These are phyloP conservation scores for Steinernema khuongi DNA, from an alignment of 1,140 invertebrate species.

Conservation along the genomic window DNA sequence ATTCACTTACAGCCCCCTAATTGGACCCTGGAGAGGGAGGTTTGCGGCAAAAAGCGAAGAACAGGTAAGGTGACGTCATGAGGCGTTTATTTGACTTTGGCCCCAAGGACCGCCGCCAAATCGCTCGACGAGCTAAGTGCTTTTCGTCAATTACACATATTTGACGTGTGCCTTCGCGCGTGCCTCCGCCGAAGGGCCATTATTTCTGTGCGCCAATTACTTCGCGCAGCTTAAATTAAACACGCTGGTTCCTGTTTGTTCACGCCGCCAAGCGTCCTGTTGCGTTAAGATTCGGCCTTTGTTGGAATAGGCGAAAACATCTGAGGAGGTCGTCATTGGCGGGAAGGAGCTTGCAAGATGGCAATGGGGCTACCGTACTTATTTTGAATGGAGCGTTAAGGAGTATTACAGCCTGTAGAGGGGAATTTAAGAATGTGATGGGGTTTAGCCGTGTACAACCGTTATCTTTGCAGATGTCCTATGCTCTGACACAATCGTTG, in stretches of 20 bases:
- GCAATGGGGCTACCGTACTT: too few relatives aligned
- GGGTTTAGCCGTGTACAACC: too few relatives aligned
- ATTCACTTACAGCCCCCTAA: too few relatives aligned
- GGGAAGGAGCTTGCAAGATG: too few relatives aligned
- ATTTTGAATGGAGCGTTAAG: too few relatives aligned
- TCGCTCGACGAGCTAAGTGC: background rate
- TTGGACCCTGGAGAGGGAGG: too few relatives aligned
- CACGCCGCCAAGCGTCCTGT: background rate
- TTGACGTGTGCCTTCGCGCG: conserved; percentile 11
- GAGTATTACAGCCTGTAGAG: too few relatives aligned
- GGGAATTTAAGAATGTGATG: too few relatives aligned
- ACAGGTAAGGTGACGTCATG: background rate
- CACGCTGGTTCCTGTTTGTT: background rate
- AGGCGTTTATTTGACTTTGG: background rate
- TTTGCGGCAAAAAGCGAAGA: too few relatives aligned
- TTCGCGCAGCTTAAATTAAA: background rate
- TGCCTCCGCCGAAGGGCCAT: background rate
- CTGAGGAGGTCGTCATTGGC: background rate
- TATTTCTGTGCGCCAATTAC: conserved; percentile 15
- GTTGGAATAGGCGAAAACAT: background rate
- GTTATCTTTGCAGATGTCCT: too few relatives aligned
- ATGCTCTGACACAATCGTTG: too few relatives aligned
- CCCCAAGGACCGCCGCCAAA: background rate
- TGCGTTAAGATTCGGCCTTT: background rate
- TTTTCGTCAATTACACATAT: conserved; percentile 17